phyloP scores from a whole-genome alignment of 2,113 vertebrate species.

The Chiloscyllium plagiosum region DNA sequence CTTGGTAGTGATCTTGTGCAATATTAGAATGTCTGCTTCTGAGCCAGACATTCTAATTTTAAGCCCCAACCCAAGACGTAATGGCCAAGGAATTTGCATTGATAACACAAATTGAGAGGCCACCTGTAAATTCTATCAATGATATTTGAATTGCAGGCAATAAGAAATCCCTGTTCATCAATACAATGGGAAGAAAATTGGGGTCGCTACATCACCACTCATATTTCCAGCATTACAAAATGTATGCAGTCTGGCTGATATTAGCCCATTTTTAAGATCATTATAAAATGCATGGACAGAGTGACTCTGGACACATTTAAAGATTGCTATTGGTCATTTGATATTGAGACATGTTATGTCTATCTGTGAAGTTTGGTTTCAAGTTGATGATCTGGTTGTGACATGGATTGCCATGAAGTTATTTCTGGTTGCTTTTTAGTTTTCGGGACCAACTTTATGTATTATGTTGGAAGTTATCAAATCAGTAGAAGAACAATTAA shows the following conservation, averaged over 20 bases:
- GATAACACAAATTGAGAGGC: no score
- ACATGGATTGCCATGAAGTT: not conserved
- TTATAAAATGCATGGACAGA: not conserved
- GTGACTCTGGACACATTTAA: not conserved
- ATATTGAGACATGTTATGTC: not conserved
- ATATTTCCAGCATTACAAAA: no score
- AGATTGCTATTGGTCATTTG: not conserved
- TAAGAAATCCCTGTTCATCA: no score
- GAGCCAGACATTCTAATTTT: no score
- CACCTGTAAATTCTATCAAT: no score
- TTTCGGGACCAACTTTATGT: not conserved
- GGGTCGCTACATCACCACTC: no score
- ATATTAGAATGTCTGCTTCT: no score
- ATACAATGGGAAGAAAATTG: no score
- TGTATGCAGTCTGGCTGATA: not conserved
- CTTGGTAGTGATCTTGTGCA: not conserved
- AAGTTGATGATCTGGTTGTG: not conserved
- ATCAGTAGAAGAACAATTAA: no score
- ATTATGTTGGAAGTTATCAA: not conserved
- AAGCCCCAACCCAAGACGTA: no score
- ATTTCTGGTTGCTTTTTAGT: not conserved
- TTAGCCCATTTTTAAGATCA: not conserved
- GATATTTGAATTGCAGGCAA: no score
- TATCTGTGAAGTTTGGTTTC: not conserved
- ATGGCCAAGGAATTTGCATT: no score